A percentile compares a stretch with the other conserved stretches of the same genome.
Conservation (phyloP, 2,113 vertebrate species). For the Lampris incognitus region DNA sequence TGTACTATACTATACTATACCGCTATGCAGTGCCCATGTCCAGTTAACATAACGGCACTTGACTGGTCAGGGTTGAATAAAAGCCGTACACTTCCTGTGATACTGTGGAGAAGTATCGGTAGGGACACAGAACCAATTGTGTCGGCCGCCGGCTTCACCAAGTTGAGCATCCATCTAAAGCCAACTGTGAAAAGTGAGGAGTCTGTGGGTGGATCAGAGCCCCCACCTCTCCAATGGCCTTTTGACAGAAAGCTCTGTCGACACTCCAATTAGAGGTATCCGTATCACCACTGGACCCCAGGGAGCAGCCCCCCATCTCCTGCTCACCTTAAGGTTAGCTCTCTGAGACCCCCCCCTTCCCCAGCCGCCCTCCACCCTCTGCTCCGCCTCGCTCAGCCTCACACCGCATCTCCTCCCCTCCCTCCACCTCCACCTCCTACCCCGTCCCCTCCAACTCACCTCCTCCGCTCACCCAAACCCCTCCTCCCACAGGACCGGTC, state of each 20-base stretch:
- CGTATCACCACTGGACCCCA: slow-evolving; percentile 40
- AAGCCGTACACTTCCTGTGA: too few relatives aligned
- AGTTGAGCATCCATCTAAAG: too few relatives aligned
- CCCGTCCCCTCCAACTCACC: background rate
- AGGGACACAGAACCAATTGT: too few relatives aligned
- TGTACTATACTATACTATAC: too few relatives aligned
- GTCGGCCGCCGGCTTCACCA: too few relatives aligned
- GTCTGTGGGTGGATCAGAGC: slow-evolving; percentile 1
- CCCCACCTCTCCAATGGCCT: background rate
- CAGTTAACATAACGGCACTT: too few relatives aligned
- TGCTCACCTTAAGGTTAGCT: slow-evolving; percentile 41
- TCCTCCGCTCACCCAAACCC: too few relatives aligned
- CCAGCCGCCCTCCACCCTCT: background rate
- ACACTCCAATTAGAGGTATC: slow-evolving; percentile 62
- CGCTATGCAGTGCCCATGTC: too few relatives aligned
- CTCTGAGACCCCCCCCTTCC: slow-evolving; percentile 12
- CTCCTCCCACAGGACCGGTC: too few relatives aligned
- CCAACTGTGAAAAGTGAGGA: background rate
- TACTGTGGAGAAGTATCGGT: too few relatives aligned
- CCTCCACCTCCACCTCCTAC: background rate
- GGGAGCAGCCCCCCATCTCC: slow-evolving; percentile 42
- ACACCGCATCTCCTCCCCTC: background rate
- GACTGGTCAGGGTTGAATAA: too few relatives aligned
- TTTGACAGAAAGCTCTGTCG: slow-evolving; percentile 53
- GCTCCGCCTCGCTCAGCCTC: background rate